Evolutionary conservation across 23 tunicate genomes (phyloP).

Genomic region (Clavelina lepadiformis): DNA sequence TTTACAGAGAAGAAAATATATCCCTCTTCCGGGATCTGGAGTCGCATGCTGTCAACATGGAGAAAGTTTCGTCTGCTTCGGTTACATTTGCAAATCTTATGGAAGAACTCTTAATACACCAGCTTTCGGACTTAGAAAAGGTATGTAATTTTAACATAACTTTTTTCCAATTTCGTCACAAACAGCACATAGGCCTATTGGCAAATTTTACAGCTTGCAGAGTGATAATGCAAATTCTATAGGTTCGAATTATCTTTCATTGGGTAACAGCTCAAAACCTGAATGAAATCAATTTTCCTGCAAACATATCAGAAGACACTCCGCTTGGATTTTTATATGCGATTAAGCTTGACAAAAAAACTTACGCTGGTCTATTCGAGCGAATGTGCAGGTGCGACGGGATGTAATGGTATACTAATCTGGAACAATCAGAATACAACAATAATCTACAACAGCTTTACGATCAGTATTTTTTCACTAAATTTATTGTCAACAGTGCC

Average conservation of each 20-base stretch:
- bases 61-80: conserved; percentile 23
- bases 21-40: conserved; percentile 63
- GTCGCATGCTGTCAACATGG: conserved; percentile 49
- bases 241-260: conserved; percentile 78
- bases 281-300: conserved; percentile 48
- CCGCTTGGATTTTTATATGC: conserved; percentile 60
- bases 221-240: neutral
- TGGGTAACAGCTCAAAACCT: conserved; percentile 73
- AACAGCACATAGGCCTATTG: too few relatives aligned
- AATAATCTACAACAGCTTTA: too few relatives aligned
- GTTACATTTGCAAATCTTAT: conserved; percentile 50
- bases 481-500: conserved; percentile 59
- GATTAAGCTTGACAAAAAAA: conserved; percentile 42
- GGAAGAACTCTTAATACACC: conserved; percentile 35
- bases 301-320: conserved; percentile 50
- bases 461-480: too few relatives aligned
- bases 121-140: conserved; percentile 69
- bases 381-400: conserved; percentile 79
- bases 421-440: too few relatives aligned
- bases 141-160: conserved; percentile 12
- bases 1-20: conserved; percentile 50
- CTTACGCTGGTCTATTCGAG: conserved; percentile 47
- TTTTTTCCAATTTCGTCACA: too few relatives aligned
- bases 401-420: too few relatives aligned
- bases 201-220: neutral